phyloP scores from a whole-genome alignment of 2,797 vertebrate genomes.

The Neosilurus hyrtlii region DNA sequence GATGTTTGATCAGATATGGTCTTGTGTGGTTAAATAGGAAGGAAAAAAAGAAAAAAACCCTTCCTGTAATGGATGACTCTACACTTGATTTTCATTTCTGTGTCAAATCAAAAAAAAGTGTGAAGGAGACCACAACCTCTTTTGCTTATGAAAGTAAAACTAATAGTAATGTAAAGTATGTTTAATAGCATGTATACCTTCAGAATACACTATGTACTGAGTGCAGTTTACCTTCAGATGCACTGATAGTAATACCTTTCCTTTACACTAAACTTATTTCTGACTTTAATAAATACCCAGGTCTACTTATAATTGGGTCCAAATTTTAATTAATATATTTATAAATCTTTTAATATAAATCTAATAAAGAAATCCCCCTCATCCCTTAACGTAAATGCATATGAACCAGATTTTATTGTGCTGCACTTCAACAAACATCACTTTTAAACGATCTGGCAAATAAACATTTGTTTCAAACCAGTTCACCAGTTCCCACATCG shows the following conservation, averaged over 20 bases:
- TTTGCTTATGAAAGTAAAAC: background rate
- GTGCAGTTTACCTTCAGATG: background rate
- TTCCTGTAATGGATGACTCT: constrained; percentile 7
- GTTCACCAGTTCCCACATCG: background rate
- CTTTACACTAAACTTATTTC: background rate
- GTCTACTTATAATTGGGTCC: background rate
- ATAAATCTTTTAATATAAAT: background rate
- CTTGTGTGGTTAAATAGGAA: background rate
- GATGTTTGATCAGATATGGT: background rate
- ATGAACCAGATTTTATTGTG: background rate
- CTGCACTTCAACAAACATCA: background rate
- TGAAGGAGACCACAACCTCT: background rate
- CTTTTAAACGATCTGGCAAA: background rate
- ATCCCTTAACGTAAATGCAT: background rate
- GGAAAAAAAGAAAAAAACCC: background rate
- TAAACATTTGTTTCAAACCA: background rate
- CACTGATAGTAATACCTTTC: background rate
- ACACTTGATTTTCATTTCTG: background rate
- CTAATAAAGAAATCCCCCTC: too few relatives aligned
- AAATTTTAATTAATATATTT: background rate
- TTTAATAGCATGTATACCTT: background rate
- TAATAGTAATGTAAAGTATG: background rate
- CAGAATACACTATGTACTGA: background rate
- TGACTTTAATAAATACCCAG: background rate
- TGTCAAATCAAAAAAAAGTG: background rate